Evolutionary conservation across 1,140 invertebrate species (phyloP).

Genomic region (Drosophila subpulchrella): DNA sequence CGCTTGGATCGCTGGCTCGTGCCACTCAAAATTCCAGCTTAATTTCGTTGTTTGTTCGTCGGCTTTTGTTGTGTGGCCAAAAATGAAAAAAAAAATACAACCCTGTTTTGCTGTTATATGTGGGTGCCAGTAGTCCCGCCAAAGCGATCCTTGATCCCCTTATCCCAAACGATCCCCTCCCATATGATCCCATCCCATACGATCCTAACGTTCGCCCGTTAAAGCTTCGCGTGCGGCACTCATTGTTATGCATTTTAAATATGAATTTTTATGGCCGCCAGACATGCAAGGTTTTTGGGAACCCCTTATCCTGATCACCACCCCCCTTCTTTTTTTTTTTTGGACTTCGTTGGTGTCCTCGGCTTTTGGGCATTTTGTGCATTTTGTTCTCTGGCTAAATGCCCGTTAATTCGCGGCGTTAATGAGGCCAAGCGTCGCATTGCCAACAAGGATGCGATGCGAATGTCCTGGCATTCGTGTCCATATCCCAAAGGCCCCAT

Average conservation of each 20-base stretch:
- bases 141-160: constrained; percentile 3
- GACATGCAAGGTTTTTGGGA: constrained; percentile 41
- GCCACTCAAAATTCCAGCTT: constrained; percentile 70
- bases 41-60: constrained; percentile 49
- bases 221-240: constrained; percentile 70
- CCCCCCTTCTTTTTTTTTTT: not conserved
- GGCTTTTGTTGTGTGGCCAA: constrained; percentile 25
- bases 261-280: constrained; percentile 70
- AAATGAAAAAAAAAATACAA: not conserved
- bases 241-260: constrained; percentile 83
- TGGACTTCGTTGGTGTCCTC: constrained; percentile 44
- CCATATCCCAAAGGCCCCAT: not conserved
- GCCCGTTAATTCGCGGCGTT: constrained; percentile 72
- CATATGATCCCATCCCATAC: not conserved
- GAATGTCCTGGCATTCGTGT: not conserved
- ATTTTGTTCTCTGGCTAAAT: constrained; percentile 62
- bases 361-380: constrained; percentile 15
- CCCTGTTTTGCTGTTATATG: constrained; percentile 35
- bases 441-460: constrained; percentile 15
- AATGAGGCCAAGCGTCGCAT: constrained; percentile 58
- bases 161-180: not conserved
- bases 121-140: constrained; percentile 52
- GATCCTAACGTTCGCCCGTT: constrained; percentile 49
- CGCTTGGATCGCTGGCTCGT: constrained; percentile 42
- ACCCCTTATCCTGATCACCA: not conserved